Evolutionary conservation across 2,888 invertebrate species (phyloP), one percentile per base, ranked within the genome.

Genomic region (Cartodere bifasciata): DNA sequence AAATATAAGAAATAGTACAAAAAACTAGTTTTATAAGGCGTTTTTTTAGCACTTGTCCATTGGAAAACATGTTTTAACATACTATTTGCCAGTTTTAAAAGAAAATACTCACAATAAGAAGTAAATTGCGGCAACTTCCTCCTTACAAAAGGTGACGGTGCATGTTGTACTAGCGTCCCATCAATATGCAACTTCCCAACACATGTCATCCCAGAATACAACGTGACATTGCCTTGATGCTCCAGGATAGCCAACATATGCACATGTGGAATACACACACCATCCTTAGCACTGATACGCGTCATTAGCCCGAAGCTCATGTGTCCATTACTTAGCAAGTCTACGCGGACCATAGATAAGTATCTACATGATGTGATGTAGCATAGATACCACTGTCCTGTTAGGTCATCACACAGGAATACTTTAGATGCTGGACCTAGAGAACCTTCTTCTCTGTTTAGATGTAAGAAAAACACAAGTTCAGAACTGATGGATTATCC

Each of bases 171-270:
- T n/a, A 79, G 52, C 1, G 78, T 70, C 0, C 81, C 81, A 0
- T 78, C 73, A 7, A 85, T 73, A 46, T 85, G 84, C 4, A 92
- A 72, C 63, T 87, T 87, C 2, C 86, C 86, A 27, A 92, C 79
- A 44, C 78, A 69, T 32, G 69, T 72, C 9, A 75, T 68, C 4
- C 92, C 92, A 0, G 87, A 86, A 56, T 91, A 91, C 31, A 94
- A 62, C 20, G 78, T 71, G 14, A 92, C 70, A 45, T 75, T 77
- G 10, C 84, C 83, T 36, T 70, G 70, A 20, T 78, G 70, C 58
- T 91, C 90, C 24, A 92, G 67, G 23, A 86, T 68, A 0, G 86
- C 80, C 31, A 90, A 72, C 80, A 91, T 81, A 49, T 82, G 77
- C 49, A 87, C 64, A 46, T 67, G 64, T 16, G 78, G 72, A 42